Percentiles rank a stretch among this genome's conserved stretches.
Evolutionary conservation across 2,113 vertebrate species (phyloP).

Genomic region (Orthochromis indermauri): DNA sequence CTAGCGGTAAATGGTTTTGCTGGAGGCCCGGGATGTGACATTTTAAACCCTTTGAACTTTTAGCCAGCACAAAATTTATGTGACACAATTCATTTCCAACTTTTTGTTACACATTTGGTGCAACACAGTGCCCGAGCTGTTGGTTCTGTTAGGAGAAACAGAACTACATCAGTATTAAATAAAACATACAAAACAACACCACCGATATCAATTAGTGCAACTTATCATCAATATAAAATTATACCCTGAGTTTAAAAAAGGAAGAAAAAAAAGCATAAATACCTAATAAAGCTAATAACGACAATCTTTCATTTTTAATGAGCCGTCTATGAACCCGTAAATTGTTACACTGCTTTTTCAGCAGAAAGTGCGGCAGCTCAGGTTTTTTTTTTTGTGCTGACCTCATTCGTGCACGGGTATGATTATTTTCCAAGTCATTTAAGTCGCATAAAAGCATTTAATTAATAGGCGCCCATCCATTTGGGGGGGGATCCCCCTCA

Average conservation of each 20-base stretch:
- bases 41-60: not conserved
- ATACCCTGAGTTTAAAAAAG: not conserved
- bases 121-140: not conserved
- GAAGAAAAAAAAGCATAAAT: not conserved
- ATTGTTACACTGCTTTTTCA: constrained; percentile 17
- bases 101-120: not conserved
- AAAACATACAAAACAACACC: not conserved
- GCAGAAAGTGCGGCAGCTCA: not conserved
- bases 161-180: not conserved
- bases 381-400: constrained; percentile 23
- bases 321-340: not conserved
- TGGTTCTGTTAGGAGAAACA: not conserved
- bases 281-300: not conserved
- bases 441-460: constrained; percentile 63
- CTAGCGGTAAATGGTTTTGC: not conserved
- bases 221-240: not conserved
- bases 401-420: constrained; percentile 35
- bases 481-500: constrained; percentile 50
- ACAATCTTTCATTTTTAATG: not conserved
- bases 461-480: constrained; percentile 59
- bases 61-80: not conserved
- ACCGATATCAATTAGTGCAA: not conserved
- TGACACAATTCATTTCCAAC: not conserved
- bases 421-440: constrained; percentile 62
- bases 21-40: not conserved